phyloP scores from a whole-genome alignment of 2,888 invertebrate species.

The Folsomia candida region DNA sequence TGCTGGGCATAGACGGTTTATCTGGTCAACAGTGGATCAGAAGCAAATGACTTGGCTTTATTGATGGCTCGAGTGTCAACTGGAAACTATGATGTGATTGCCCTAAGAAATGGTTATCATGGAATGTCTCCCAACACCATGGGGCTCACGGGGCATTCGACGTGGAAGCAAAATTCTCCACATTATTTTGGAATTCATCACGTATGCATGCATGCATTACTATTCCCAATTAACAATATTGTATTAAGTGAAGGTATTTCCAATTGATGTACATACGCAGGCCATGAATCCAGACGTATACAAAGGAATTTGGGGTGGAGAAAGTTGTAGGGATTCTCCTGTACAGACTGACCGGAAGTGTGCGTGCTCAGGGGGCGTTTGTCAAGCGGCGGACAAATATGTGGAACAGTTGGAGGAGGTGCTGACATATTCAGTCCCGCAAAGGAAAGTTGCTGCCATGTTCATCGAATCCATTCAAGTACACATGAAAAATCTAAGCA shows the following conservation, averaged over 20 bases:
- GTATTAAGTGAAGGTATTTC: too few species aligned
- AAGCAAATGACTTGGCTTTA: constrained; percentile 93
- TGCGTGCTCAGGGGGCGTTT: constrained; percentile 57
- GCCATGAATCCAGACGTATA: constrained; percentile 89
- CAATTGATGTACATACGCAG: too few species aligned
- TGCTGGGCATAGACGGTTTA: constrained; percentile 82
- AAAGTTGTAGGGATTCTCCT: constrained; percentile 81
- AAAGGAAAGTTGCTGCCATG: constrained; percentile 78
- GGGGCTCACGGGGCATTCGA: constrained; percentile 74
- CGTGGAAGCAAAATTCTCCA: constrained; percentile 74
- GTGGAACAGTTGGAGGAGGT: constrained; percentile 77
- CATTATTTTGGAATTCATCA: constrained; percentile 72
- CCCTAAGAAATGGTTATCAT: constrained; percentile 73
- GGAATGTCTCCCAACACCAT: constrained; percentile 83
- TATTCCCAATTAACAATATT: constrained; percentile 42
- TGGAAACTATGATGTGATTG: constrained; percentile 77
- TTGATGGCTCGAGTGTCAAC: constrained; percentile 83
- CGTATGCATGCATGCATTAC: constrained; percentile 59
- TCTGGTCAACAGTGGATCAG: constrained; percentile 93
- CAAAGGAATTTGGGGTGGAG: constrained; percentile 85
- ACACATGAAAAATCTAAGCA: not conserved
- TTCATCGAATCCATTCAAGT: constrained; percentile 92
- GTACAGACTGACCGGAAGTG: constrained; percentile 70
- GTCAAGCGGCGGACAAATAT: constrained; percentile 75
- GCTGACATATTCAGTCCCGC: constrained; percentile 73